Base-by-base conservation (phyloP, 2,888 invertebrate species). In the Campaea margaritaria region DNA sequence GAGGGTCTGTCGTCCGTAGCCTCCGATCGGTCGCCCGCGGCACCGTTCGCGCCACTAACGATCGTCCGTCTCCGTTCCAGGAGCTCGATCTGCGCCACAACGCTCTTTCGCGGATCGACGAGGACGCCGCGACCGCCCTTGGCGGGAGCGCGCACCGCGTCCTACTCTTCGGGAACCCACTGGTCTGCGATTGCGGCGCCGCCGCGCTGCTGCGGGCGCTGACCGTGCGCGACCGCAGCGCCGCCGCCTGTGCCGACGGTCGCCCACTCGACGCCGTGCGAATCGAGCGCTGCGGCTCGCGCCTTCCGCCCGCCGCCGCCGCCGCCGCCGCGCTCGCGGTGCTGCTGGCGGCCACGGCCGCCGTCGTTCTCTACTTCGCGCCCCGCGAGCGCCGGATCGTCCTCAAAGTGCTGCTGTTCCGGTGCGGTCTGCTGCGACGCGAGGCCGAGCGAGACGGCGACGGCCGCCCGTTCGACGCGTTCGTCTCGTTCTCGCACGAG, bases 401-500 rank as follows among this genome's bases (percentile, higher is more conserved):
- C 38, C 16, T 73, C 5, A 76, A 68, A 72, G 63, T 34, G 48
- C 58, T 51, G 62, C 75, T 72, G 52, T 64, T 48, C 28, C 61
- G 34, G 52, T 62, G 51, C 54, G 73, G 72, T 51, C 63, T 58
- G 72, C 64, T 58, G 61, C 65, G 59, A 45, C 65, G 54, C 38
- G 28, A 45, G 13, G 44, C 48, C 8, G 67, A 56, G 41, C 49
- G 56, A 36, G 75, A 72, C 71, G 73, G 71, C 72, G 74, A 58
- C 38, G 68, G 16, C 42, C 65, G 70, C 5, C 73, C 57, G 28
- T 97, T 95, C 83, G 97, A 97, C 82, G 97, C 96, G 0, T 97
- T 97, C 82, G 93, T 97, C 65, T 96, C 96, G 70, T 97, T 95
- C 80, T 95, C 96, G 3, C 95, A 96, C 78, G 93, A 94, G 77